phyloP scores from a whole-genome alignment of 2,888 invertebrate species.

The Therioaphis trifolii region DNA sequence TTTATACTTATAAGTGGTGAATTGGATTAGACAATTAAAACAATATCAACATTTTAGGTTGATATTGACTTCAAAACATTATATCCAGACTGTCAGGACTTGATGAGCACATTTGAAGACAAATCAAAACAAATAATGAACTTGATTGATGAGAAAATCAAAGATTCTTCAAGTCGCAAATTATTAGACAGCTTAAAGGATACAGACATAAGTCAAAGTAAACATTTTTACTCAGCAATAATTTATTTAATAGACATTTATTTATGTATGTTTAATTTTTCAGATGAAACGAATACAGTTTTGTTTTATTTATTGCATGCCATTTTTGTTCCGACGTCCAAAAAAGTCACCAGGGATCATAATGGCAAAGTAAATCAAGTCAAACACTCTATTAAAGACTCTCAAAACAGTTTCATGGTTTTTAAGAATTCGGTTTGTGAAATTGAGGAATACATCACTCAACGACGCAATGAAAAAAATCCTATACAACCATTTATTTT shows the following conservation, averaged over 20 bases:
- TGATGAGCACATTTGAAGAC: neutral
- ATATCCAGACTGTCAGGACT: neutral
- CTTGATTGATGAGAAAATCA: neutral
- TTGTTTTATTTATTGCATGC: slow-evolving; percentile 16
- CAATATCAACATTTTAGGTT: slow-evolving; percentile 21
- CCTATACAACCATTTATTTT: slow-evolving; percentile 3
- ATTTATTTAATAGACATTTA: neutral
- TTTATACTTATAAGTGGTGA: no score
- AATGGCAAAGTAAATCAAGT: neutral
- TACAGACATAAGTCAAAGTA: neutral
- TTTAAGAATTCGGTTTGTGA: slow-evolving; percentile 14
- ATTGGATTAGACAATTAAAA: no score
- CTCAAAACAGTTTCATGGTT: neutral
- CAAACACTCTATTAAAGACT: slow-evolving; percentile 6
- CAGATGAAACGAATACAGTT: neutral
- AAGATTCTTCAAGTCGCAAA: neutral
- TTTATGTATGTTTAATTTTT: neutral
- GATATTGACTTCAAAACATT: slow-evolving; percentile 13
- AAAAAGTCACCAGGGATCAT: neutral
- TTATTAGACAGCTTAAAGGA: neutral
- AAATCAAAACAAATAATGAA: slow-evolving; percentile 14
- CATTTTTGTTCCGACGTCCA: slow-evolving; percentile 1
- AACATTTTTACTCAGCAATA: neutral
- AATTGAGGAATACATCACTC: neutral
- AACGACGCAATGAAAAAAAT: neutral